A percentile compares a stretch with the other conserved stretches of the same genome.
phyloP scores from a whole-genome alignment of 2,888 invertebrate species.

The Oligia strigilis region DNA sequence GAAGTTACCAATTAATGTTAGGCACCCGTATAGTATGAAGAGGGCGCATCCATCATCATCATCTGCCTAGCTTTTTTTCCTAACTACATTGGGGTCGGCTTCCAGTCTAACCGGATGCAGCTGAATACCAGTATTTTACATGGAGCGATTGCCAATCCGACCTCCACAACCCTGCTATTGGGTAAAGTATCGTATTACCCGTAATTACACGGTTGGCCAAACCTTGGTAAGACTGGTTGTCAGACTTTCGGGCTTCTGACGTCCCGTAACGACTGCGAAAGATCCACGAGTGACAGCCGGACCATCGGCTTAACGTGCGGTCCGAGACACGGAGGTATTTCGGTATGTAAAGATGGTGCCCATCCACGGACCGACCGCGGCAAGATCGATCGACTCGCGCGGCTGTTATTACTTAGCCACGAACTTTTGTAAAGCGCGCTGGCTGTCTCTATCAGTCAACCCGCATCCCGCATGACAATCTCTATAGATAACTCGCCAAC shows the following conservation, averaged over 20 bases:
- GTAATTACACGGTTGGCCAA: too few relatives aligned
- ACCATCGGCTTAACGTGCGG: not conserved
- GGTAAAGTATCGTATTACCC: not conserved
- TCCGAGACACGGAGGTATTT: not conserved
- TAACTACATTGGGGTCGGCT: too few relatives aligned
- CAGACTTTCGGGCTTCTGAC: too few relatives aligned
- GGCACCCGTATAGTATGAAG: not conserved
- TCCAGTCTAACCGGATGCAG: too few relatives aligned
- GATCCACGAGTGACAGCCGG: not conserved
- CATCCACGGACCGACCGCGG: not conserved
- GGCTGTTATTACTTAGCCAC: not conserved
- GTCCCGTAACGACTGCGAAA: not conserved
- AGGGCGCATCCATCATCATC: too few relatives aligned
- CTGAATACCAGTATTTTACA: too few relatives aligned
- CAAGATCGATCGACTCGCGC: not conserved
- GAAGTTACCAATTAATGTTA: slow-evolving; percentile 10
- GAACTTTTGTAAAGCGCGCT: not conserved
- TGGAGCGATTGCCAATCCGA: not conserved
- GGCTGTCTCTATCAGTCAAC: not conserved
- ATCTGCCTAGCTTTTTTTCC: too few relatives aligned
- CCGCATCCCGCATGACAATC: too few relatives aligned
- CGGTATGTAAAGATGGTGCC: not conserved
- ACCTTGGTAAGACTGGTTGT: too few relatives aligned
- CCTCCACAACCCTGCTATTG: not conserved
- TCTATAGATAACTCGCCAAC: not conserved